A percentile compares a stretch with the other conserved stretches of the same genome.
Evolutionary conservation across 2,113 vertebrate species (phyloP).

Genomic region (Hassar affinis): DNA sequence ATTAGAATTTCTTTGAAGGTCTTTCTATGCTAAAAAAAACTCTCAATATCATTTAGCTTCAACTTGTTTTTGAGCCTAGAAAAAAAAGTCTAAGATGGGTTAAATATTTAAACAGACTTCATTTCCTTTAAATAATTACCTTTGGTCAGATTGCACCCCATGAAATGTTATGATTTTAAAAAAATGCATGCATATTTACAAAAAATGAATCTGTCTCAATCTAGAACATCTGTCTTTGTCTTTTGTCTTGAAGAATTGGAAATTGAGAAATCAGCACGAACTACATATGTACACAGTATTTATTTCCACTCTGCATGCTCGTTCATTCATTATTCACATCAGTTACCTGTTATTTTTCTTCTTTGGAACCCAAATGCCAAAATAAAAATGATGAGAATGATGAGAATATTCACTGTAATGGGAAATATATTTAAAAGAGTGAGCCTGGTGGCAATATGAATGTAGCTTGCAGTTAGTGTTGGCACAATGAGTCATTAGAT

Average conservation of each 20-base stretch:
- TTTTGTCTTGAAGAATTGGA: not conserved
- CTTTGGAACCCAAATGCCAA: conserved; percentile 16
- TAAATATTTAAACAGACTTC: no score
- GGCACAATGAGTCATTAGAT: conserved; percentile 31
- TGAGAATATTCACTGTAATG: conserved; percentile 20
- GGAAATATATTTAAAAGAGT: conserved; percentile 12
- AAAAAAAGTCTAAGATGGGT: not conserved
- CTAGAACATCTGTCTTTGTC: not conserved
- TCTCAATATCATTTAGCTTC: no score
- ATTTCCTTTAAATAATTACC: no score
- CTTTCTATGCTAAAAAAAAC: no score
- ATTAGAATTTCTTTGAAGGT: not conserved
- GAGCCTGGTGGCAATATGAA: conserved; percentile 27
- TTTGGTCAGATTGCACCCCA: no score
- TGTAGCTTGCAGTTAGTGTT: conserved; percentile 12
- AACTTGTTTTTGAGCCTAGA: not conserved
- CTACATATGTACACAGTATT: not conserved
- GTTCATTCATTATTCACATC: conserved; percentile 1
- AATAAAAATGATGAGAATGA: not conserved
- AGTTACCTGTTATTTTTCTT: conserved; percentile 9
- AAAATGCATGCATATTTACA: not conserved
- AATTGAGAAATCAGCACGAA: not conserved
- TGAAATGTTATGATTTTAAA: not conserved
- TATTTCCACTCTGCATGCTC: not conserved
- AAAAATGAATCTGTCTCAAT: no score